Base-by-base conservation (phyloP, 2,888 invertebrate species). In the Orthosia gracilis region DNA sequence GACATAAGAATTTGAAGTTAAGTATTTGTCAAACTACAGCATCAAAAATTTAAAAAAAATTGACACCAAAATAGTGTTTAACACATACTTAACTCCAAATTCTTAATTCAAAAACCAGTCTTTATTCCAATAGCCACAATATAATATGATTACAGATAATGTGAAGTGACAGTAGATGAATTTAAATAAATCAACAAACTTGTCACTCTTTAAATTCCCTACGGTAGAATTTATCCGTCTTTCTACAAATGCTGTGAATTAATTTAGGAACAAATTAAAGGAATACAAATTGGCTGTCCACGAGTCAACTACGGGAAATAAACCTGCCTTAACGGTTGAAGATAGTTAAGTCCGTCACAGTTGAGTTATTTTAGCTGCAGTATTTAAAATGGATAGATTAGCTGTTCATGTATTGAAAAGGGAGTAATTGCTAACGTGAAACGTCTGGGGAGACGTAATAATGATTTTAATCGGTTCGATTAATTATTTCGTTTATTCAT, bases 251-350 rank as follows among this genome's bases (percentile, higher is more conserved):
- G 31, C 52, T 52, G 17, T 62, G 26, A 77, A 57, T 52, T 57
- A 21, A 23, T 63, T 69, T 31, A 58, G 23, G 31, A 55, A 40
- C 47, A 72, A 79, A 79, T 57, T 72, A 65, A 3, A 52, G 47
- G 23, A 66, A 73, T 62, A 62, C 47, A 63, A 73, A 73, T 73
- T 49, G 52, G 4, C 47, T 52, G 49, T 52, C 54, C 55, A 31
- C 17, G 18, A 80, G 55, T 49, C 23, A 57, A 52, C 40, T 58
- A 21, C 15, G 11, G 23, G 9, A 57, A 78, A 54, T 55, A 63
- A 80, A 66, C 26, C 23, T 49, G 40, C 21, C 11, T 31, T 26
- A n/a, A 49, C 23, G 21, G n/a, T 50, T 70, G 45, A 45, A 50
- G 17, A 45, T 54, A 59, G 26, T 64, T 64, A 64, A 26, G 7